These are phyloP conservation scores for Aphrocallistes beatrix DNA, from an alignment of 37 sponge, comb jelly and placozoan species.

Conservation along the genomic window DNA sequence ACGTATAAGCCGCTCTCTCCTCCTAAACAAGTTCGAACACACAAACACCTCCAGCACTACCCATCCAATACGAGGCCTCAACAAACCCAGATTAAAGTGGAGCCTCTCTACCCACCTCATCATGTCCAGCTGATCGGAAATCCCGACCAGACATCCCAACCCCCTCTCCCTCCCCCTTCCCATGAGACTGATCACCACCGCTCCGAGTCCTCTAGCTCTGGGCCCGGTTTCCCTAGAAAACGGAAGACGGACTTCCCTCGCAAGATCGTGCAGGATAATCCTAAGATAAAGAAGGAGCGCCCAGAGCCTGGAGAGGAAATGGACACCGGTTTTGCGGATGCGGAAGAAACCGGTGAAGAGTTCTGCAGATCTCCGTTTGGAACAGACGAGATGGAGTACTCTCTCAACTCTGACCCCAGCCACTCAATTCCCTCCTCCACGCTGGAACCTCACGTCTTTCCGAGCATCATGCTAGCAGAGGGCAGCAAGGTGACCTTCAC, in stretches of 20 bases:
- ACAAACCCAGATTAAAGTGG: not conserved
- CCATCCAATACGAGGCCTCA: not conserved
- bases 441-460: not conserved
- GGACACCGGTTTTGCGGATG: not conserved
- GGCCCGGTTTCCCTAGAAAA: not conserved
- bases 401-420: not conserved
- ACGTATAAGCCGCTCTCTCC: not conserved
- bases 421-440: not conserved
- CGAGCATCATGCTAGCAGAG: not conserved
- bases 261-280: not conserved
- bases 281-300: not conserved
- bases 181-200: not conserved
- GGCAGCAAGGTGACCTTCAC: not conserved
- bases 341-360: not conserved
- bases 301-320: not conserved
- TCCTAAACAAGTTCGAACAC: not conserved
- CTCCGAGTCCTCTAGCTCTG: not conserved
- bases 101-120: not conserved
- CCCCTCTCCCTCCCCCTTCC: not conserved
- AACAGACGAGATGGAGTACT: not conserved
- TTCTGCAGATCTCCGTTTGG: not conserved
- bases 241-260: not conserved
- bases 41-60: not conserved
- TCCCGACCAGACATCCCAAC: not conserved
- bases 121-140: not conserved